phyloP scores from a whole-genome alignment of 1,140 invertebrate genomes.

The Batillaria attramentaria region DNA sequence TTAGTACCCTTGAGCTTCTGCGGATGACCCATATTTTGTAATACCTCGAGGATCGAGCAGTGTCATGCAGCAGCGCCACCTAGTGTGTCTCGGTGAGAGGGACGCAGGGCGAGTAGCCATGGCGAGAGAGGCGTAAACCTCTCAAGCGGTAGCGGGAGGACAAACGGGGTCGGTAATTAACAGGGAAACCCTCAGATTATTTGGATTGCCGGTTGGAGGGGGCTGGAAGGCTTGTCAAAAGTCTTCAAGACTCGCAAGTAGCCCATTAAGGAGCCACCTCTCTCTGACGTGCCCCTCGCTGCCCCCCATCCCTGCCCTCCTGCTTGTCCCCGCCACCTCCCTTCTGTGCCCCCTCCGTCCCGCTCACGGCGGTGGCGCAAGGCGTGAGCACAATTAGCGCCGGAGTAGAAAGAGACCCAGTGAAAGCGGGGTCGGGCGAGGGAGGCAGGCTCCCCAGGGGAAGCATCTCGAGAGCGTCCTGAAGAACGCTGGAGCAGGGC shows the following conservation, averaged over 20 bases:
- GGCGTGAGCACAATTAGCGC: constrained; percentile 9
- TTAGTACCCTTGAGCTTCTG: too few species aligned
- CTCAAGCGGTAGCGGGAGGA: background rate
- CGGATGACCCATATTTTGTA: too few species aligned
- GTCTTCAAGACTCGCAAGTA: constrained; percentile 23
- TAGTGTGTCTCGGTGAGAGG: too few species aligned
- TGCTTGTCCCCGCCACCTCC: background rate
- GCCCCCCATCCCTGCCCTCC: background rate
- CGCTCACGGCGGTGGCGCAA: background rate
- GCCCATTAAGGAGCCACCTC: constrained; percentile 9
- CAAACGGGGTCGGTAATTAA: constrained; percentile 17
- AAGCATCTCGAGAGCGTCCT: background rate
- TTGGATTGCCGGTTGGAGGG: constrained; percentile 24
- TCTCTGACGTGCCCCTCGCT: background rate
- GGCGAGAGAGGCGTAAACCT: too few species aligned
- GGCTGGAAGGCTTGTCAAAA: constrained; percentile 14
- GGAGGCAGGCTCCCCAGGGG: background rate
- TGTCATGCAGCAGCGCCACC: too few species aligned
- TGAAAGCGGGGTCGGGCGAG: constrained; percentile 5
- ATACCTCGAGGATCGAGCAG: too few species aligned
- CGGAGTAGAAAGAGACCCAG: background rate
- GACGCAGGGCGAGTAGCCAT: too few species aligned
- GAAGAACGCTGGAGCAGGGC: background rate
- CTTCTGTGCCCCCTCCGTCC: background rate
- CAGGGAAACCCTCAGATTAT: constrained; percentile 28